A percentile compares a stretch with the other conserved stretches of the same genome.
Conservation (phyloP, 2,113 vertebrate genomes). For the Chunga burmeisteri region DNA sequence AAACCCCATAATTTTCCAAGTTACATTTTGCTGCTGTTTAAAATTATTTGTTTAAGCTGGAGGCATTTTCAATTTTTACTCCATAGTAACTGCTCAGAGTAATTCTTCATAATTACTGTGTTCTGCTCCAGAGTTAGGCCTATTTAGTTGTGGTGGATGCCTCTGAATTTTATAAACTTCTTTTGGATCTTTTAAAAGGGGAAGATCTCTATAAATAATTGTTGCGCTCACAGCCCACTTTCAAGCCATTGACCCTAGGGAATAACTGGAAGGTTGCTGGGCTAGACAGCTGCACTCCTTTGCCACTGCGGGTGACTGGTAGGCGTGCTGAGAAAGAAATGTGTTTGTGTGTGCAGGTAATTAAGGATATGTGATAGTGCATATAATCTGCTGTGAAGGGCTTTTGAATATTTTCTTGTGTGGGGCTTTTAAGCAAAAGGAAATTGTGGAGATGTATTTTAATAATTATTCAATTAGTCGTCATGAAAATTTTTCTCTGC, state of each 20-base stretch:
- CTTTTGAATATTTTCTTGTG: background rate
- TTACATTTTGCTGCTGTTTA: background rate
- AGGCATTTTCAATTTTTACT: background rate
- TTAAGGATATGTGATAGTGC: background rate
- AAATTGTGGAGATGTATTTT: background rate
- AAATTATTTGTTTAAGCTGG: background rate
- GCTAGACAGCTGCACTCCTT: background rate
- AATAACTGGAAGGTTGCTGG: background rate
- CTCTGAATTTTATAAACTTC: background rate
- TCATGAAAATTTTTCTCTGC: background rate
- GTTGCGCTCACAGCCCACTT: background rate
- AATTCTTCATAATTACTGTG: background rate
- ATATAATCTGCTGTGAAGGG: background rate
- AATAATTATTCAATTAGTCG: background rate
- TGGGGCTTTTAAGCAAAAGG: background rate
- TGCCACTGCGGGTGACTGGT: conserved; percentile 4
- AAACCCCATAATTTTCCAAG: background rate
- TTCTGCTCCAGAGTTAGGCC: background rate
- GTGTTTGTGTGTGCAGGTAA: background rate
- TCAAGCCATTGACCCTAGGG: background rate
- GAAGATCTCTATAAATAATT: conserved; percentile 30
- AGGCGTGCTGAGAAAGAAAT: background rate
- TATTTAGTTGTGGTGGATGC: background rate
- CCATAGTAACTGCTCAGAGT: background rate
- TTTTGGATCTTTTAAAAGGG: background rate